Conservation (phyloP, 2,888 invertebrate species). For the Meiosimyza decipiens region DNA sequence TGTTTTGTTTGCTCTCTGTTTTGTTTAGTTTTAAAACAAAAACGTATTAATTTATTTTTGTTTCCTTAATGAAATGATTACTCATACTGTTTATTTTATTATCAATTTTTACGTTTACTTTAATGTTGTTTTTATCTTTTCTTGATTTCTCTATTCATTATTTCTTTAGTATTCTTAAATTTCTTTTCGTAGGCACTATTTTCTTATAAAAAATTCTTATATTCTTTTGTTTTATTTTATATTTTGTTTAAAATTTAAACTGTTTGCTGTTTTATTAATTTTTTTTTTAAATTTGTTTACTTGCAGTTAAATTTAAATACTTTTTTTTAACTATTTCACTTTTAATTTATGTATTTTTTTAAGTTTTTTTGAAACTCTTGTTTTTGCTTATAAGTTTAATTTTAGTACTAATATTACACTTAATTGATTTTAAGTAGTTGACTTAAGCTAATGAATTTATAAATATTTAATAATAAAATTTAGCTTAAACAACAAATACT, state of each 20-base stretch:
- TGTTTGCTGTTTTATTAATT: not conserved
- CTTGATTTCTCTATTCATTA: conserved; percentile 26
- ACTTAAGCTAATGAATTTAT: not conserved
- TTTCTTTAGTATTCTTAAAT: conserved; percentile 2
- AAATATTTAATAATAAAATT: conserved; percentile 29
- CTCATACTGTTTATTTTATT: not conserved
- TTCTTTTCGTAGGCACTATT: conserved; percentile 38
- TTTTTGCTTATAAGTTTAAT: conserved; percentile 23
- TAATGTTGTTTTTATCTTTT: conserved; percentile 25
- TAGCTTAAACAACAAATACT: conserved; percentile 40
- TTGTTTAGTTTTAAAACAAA: conserved; percentile 17
- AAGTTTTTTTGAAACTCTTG: conserved; percentile 28
- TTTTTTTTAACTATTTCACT: conserved; percentile 29
- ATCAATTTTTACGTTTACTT: not conserved
- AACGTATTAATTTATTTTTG: conserved; percentile 3
- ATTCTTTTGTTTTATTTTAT: conserved; percentile 30
- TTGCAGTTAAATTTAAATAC: conserved; percentile 32
- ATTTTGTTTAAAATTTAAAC: conserved; percentile 31
- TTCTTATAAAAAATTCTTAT: conserved; percentile 37
- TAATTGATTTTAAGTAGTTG: conserved; percentile 28
- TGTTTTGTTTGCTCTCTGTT: conserved; percentile 30
- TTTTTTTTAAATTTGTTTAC: conserved; percentile 18
- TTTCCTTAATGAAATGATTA: not conserved
- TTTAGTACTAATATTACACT: conserved; percentile 28
- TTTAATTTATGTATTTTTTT: conserved; percentile 40